Conservation (phyloP, 2,888 invertebrate species). For the Acanthococcus lagerstroemiae region DNA sequence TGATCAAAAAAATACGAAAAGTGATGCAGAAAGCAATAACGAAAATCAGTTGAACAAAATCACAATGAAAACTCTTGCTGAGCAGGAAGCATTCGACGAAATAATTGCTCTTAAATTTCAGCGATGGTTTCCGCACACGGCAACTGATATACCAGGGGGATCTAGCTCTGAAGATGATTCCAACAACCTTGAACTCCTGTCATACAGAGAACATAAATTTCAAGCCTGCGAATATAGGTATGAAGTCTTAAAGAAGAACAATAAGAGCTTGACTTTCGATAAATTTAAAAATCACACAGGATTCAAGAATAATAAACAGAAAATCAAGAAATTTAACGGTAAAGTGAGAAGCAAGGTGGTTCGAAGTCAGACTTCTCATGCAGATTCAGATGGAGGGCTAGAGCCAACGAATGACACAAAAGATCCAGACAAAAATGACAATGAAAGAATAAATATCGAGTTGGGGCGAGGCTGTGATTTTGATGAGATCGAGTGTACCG, state of each 20-base stretch:
- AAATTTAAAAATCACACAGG: background rate
- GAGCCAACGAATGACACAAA: too few species aligned
- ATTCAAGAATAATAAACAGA: background rate
- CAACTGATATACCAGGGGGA: background rate
- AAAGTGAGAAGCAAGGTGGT: background rate
- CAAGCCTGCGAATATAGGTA: conserved; percentile 27
- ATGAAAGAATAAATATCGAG: background rate
- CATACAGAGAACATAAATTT: conserved; percentile 15
- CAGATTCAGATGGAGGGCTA: too few species aligned
- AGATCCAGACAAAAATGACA: background rate
- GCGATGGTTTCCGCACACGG: conserved; percentile 39
- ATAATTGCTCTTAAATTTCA: conserved; percentile 39
- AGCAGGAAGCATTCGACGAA: conserved; percentile 35
- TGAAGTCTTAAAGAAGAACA: conserved; percentile 17
- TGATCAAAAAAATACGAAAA: conserved; percentile 13
- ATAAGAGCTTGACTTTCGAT: background rate
- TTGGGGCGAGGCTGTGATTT: background rate
- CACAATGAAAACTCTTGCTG: background rate
- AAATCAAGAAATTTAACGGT: background rate
- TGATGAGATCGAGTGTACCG: background rate
- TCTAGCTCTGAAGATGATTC: background rate
- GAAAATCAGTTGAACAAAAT: conserved; percentile 6
- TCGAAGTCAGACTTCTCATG: too few species aligned
- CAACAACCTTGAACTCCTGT: conserved; percentile 10
- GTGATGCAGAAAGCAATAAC: background rate